Conservation (phyloP, 2,797 vertebrate species). For the Apogon hyalosoma region DNA sequence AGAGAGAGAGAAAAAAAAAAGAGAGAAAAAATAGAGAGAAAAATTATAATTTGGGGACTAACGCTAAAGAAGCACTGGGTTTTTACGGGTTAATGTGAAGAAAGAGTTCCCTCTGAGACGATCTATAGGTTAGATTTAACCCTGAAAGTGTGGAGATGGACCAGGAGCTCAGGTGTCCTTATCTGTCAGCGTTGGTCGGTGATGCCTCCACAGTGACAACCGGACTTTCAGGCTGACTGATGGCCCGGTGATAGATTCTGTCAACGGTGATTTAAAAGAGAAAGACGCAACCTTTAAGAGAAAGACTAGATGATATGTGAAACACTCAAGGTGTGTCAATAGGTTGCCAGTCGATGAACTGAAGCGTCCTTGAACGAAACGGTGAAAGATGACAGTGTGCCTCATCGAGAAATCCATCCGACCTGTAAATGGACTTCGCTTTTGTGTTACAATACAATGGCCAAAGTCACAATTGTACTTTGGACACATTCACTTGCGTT, state of each 20-base stretch:
- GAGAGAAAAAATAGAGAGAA: no score
- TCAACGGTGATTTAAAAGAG: constrained; percentile 44
- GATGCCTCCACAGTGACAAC: constrained; percentile 2
- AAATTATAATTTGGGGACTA: no score
- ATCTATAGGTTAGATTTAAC: constrained; percentile 20
- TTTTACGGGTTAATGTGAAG: not conserved
- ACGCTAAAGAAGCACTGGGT: no score
- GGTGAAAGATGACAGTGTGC: constrained; percentile 3
- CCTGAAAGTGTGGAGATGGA: constrained; percentile 1
- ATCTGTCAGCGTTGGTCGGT: constrained; percentile 41
- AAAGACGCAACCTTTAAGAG: constrained; percentile 1
- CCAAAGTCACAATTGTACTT: not conserved
- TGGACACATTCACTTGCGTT: not conserved
- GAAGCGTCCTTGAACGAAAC: constrained; percentile 14
- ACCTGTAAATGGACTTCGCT: not conserved
- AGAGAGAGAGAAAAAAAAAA: no score
- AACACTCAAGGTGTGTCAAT: constrained; percentile 6
- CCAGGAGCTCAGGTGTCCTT: constrained; percentile 31
- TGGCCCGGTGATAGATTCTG: constrained; percentile 51
- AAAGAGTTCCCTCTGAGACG: not conserved
- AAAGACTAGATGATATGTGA: constrained; percentile 8
- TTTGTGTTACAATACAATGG: not conserved
- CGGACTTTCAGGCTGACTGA: constrained; percentile 33
- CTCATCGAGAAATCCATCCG: constrained; percentile 11
- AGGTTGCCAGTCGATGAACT: not conserved